Base-by-base conservation (phyloP, 1,140 invertebrate genomes). In the Paralvinella palmiformis region DNA sequence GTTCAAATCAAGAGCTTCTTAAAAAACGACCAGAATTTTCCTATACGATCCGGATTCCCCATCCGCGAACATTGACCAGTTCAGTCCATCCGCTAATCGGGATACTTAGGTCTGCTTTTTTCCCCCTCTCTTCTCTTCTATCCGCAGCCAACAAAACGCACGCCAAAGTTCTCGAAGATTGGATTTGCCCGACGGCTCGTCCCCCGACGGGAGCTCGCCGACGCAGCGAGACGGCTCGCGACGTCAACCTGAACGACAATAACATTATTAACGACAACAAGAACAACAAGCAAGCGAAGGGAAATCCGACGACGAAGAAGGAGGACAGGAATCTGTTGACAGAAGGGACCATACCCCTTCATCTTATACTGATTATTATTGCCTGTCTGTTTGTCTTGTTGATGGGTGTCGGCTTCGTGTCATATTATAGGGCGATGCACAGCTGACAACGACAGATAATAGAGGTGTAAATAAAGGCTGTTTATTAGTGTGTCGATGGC, bases 81-180 rank as follows among this genome's bases (percentile, higher is more conserved):
- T n/a, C n/a, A n/a, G n/a, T n/a, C n/a, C n/a, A n/a, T n/a, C n/a
- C n/a, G n/a, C n/a, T n/a, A n/a, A n/a, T n/a, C n/a, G n/a, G n/a
- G n/a, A n/a, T n/a, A n/a, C n/a, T n/a, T n/a, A n/a, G n/a, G n/a
- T n/a, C n/a, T n/a, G n/a, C n/a, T n/a, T n/a, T n/a, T n/a, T n/a
- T n/a, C n/a, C n/a, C n/a, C n/a, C n/a, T n/a, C 24, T 27, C 24
- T 20, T 33, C 6, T 24, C n/a, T 60, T 62, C 22, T 10, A 15
- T 22, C n/a, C 33, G 24, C 57, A 65, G 63, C 44, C 15, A 65
- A 65, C 57, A 60, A 60, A 41, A 45, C 63, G 37, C 57, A 65
- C 29, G 27, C 63, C 32, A 52, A 65, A 17, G n/a, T 60, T 22
- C 32, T 65, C 56, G 63, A 65, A 44, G 63, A 65, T 50, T 65